Evolutionary conservation across 2,888 invertebrate species (phyloP).

Genomic region (Malthinus seriepunctatus): DNA sequence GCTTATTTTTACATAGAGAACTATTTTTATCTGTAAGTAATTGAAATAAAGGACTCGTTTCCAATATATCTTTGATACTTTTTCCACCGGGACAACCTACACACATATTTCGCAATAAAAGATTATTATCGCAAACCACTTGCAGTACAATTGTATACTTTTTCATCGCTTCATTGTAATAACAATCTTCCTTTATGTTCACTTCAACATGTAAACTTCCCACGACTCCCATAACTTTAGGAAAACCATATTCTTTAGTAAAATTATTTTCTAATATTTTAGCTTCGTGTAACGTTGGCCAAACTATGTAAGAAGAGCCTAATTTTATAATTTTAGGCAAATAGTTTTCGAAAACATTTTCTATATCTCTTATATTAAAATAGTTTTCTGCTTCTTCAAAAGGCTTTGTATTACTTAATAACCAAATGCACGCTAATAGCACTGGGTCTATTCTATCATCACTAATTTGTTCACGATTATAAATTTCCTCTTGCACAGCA

Average conservation of each 20-base stretch:
- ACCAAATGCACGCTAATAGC: conserved; percentile 34
- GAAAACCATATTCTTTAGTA: conserved; percentile 29
- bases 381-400: conserved; percentile 28
- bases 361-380: conserved; percentile 27
- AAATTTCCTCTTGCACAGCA: conserved; percentile 34
- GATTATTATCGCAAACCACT: conserved; percentile 37
- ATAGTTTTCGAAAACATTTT: conserved; percentile 28
- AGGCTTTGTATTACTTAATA: conserved; percentile 32
- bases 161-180: conserved; percentile 32
- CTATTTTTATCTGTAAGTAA: conserved; percentile 27
- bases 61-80: conserved; percentile 32
- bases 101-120: conserved; percentile 35
- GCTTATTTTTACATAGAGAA: conserved; percentile 27
- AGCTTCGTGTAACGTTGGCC: conserved; percentile 32
- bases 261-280: conserved; percentile 30
- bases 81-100: conserved; percentile 36
- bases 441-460: conserved; percentile 26
- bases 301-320: conserved; percentile 30
- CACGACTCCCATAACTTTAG: conserved; percentile 34
- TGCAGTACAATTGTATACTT: conserved; percentile 36
- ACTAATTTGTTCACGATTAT: conserved; percentile 23
- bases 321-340: conserved; percentile 30
- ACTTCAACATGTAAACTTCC: conserved; percentile 35
- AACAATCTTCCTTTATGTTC: conserved; percentile 12
- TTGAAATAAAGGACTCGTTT: conserved; percentile 32